Evolutionary conservation across 1,140 invertebrate genomes (phyloP).

Genomic region (Holcopasites calliopsidis): DNA sequence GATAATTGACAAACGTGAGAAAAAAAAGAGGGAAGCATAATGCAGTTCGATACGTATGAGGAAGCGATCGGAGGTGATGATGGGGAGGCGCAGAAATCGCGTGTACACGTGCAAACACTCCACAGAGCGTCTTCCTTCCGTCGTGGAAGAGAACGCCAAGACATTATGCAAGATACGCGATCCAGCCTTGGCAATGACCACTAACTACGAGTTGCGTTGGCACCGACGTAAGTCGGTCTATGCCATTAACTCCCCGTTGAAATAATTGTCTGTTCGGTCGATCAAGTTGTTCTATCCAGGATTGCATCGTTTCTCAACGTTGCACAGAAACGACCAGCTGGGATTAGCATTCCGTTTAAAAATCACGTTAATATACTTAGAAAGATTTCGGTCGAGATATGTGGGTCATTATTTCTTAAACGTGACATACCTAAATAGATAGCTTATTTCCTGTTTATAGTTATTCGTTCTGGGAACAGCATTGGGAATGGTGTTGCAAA

Average conservation of each 20-base stretch:
- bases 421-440: too few species aligned
- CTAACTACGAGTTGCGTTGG: constrained; percentile 20
- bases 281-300: not conserved
- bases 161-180: constrained; percentile 57
- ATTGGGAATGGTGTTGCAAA: too few species aligned
- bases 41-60: not conserved
- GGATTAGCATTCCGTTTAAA: not conserved
- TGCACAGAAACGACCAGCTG: too few species aligned
- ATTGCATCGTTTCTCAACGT: too few species aligned
- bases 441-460: too few species aligned
- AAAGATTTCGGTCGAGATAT: too few species aligned
- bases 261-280: constrained; percentile 10
- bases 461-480: too few species aligned
- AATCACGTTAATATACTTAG: too few species aligned
- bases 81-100: not conserved
- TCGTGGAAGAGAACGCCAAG: not conserved
- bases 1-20: not conserved
- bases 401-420: too few species aligned
- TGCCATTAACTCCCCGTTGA: constrained; percentile 43
- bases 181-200: constrained; percentile 64
- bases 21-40: not conserved
- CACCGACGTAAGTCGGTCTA: constrained; percentile 4
- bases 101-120: not conserved
- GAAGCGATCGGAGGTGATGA: not conserved
- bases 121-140: not conserved